phyloP scores from a whole-genome alignment of 2,113 vertebrate genomes.

The Maccullochella peelii region DNA sequence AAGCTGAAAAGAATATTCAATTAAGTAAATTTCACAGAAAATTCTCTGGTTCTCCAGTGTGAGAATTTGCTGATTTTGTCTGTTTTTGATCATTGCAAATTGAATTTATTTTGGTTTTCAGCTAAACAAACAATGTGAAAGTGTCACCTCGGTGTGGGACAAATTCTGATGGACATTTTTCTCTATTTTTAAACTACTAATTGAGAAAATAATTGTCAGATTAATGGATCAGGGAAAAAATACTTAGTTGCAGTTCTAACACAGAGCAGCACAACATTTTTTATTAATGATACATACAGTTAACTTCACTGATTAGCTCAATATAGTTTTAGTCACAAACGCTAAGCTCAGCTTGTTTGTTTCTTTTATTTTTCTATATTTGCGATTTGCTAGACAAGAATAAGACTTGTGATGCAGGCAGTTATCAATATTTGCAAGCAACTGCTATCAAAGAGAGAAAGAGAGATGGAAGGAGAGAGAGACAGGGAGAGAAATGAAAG shows the following conservation, averaged over 20 bases:
- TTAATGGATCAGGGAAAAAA: neutral
- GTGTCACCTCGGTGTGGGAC: neutral
- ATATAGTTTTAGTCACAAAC: neutral
- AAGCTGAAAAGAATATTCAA: neutral
- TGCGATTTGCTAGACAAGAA: neutral
- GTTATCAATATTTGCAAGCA: conserved; percentile 2
- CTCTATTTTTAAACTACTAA: neutral
- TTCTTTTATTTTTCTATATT: neutral
- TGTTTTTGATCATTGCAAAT: neutral
- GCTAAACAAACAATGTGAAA: neutral
- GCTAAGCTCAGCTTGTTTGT: neutral
- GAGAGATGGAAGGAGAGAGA: conserved; percentile 2
- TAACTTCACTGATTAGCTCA: neutral
- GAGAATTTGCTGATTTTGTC: neutral
- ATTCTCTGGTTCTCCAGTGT: neutral
- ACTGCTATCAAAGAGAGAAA: neutral
- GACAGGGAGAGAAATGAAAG: neutral
- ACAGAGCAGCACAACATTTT: neutral
- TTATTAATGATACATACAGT: neutral
- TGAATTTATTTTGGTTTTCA: neutral
- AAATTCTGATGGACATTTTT: neutral
- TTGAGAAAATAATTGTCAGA: neutral
- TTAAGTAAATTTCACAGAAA: neutral
- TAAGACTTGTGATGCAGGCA: neutral
- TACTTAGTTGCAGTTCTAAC: no score